A percentile compares a stretch with the other conserved stretches of the same genome.
Conservation (phyloP, 2,113 vertebrate species). For the Gasterosteus aculeatus region DNA sequence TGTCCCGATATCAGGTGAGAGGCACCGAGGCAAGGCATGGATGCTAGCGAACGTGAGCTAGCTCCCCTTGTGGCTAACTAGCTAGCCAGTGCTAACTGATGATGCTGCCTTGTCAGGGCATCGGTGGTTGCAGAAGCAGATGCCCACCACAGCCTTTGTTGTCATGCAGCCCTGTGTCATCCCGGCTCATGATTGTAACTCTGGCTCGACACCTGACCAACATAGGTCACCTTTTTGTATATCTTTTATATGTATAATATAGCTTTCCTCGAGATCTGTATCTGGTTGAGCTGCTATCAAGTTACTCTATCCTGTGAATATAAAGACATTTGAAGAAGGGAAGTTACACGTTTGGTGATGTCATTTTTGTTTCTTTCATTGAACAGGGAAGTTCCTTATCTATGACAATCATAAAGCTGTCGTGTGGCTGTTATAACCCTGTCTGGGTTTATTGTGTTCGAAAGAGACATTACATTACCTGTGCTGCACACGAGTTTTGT, state of each 20-base stretch:
- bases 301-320: not conserved
- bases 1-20: constrained; percentile 1
- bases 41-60: constrained; percentile 58
- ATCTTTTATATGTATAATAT: not conserved
- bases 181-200: too few species aligned
- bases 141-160: constrained; percentile 21
- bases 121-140: constrained; percentile 6
- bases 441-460: not conserved
- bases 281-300: not conserved
- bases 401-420: constrained; percentile 24
- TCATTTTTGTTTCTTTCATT: not conserved
- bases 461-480: constrained; percentile 16
- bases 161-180: constrained; percentile 8
- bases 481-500: constrained; percentile 11
- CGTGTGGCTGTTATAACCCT: not conserved
- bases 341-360: not conserved
- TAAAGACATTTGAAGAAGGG: not conserved
- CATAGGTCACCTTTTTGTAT: not conserved
- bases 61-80: constrained; percentile 59
- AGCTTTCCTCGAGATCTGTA: not conserved
- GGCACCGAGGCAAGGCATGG: constrained; percentile 42
- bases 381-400: constrained; percentile 38
- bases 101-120: constrained; percentile 47
- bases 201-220: not conserved
- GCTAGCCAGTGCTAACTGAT: constrained; percentile 62